These are phyloP conservation scores for Heterohyrax brucei DNA, from an alignment of 2,797 vertebrate species.

Conservation along the genomic window DNA sequence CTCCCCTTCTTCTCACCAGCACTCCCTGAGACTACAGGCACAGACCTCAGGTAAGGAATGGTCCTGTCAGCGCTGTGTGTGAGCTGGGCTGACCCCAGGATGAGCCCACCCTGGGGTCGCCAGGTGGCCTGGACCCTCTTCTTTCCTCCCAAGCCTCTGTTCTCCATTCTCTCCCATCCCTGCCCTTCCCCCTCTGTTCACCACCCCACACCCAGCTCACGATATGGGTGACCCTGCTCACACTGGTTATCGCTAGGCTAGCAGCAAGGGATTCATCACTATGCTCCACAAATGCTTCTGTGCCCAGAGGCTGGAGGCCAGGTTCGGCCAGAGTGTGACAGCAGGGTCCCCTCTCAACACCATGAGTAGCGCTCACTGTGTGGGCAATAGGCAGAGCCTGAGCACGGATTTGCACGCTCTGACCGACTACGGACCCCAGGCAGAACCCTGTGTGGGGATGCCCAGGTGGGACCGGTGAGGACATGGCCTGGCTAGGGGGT, in stretches of 20 bases:
- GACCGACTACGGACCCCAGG: too few relatives aligned
- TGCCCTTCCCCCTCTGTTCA: background rate
- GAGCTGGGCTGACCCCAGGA: background rate
- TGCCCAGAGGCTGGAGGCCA: background rate
- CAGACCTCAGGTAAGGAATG: constrained; percentile 96
- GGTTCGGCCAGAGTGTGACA: background rate
- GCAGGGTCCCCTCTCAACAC: too few relatives aligned
- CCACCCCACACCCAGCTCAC: fast-evolving
- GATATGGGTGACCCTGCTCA: background rate
- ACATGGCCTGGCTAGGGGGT: too few relatives aligned
- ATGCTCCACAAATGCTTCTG: background rate
- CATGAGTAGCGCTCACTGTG: too few relatives aligned
- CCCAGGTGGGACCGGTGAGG: too few relatives aligned
- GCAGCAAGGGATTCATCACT: background rate
- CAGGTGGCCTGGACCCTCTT: too few relatives aligned
- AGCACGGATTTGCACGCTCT: too few relatives aligned
- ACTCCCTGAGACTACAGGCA: constrained; percentile 95
- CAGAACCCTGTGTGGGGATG: too few relatives aligned
- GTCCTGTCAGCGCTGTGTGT: background rate
- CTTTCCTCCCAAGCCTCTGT: background rate
- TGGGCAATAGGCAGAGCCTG: too few relatives aligned
- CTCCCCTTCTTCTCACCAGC: constrained; percentile 89
- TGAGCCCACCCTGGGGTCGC: too few relatives aligned
- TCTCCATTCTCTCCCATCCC: background rate
- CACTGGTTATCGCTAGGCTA: background rate